phyloP scores from a whole-genome alignment of 2,797 vertebrate genomes.

The Sylvia borin region DNA sequence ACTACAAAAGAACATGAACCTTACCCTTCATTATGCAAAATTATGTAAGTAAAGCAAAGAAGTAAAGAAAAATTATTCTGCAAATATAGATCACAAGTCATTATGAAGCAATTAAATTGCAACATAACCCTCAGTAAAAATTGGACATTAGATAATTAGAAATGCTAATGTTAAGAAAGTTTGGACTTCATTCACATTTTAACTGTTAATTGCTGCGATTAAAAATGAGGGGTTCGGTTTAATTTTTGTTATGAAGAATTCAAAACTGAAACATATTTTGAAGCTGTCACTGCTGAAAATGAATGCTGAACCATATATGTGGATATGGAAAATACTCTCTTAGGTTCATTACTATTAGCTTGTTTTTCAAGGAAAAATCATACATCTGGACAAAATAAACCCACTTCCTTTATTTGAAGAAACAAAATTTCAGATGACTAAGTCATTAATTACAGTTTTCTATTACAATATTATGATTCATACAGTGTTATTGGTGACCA shows the following conservation, averaged over 20 bases:
- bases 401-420: neutral
- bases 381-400: neutral
- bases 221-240: slow-evolving; percentile 34
- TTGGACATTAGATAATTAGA: slow-evolving; percentile 45
- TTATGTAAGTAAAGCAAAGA: slow-evolving; percentile 46
- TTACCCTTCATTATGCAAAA: slow-evolving; percentile 56
- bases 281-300: slow-evolving; percentile 12
- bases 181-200: slow-evolving; percentile 20
- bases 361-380: neutral
- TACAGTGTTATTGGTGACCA: neutral
- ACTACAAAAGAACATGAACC: neutral
- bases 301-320: neutral
- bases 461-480: neutral
- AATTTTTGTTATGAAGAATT: slow-evolving; percentile 17
- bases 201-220: slow-evolving; percentile 54
- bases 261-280: slow-evolving; percentile 10
- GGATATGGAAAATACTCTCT: neutral
- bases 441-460: neutral
- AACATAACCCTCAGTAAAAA: slow-evolving; percentile 48
- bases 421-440: neutral
- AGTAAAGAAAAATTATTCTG: slow-evolving; percentile 30
- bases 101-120: slow-evolving; percentile 55
- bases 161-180: slow-evolving; percentile 56
- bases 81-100: slow-evolving; percentile 54
- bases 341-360: neutral